Conservation (phyloP, 2,113 vertebrate genomes). For the Patagioenas fasciata region DNA sequence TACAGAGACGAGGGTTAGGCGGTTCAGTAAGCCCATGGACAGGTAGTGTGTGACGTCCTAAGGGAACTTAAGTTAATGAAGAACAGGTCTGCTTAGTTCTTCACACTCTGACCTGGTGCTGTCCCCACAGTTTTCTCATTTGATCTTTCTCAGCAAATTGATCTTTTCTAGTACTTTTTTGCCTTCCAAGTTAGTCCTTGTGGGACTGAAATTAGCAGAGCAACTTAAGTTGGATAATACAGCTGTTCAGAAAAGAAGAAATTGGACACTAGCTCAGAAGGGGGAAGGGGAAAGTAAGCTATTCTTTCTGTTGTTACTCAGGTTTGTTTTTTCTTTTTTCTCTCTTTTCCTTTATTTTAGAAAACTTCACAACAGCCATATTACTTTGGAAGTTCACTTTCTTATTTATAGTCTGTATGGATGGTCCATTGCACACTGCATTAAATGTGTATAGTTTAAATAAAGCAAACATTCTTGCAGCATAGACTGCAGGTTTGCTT, state of each 20-base stretch:
- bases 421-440: slow-evolving; percentile 6
- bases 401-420: slow-evolving; percentile 15
- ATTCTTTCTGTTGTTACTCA: slow-evolving; percentile 66
- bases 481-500: slow-evolving; percentile 35
- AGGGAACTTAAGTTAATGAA: slow-evolving; percentile 92
- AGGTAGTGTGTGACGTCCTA: slow-evolving; percentile 91
- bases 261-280: slow-evolving; percentile 73
- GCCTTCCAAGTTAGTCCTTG: slow-evolving; percentile 80
- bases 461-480: slow-evolving; percentile 26
- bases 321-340: neutral
- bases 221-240: slow-evolving; percentile 83
- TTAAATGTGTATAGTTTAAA: slow-evolving; percentile 46
- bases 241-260: slow-evolving; percentile 80
- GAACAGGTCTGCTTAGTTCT: slow-evolving; percentile 93
- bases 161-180: slow-evolving; percentile 81
- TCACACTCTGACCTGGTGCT: slow-evolving; percentile 86
- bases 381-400: slow-evolving; percentile 11
- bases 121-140: slow-evolving; percentile 87
- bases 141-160: slow-evolving; percentile 86
- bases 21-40: slow-evolving; percentile 93
- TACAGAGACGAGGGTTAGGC: slow-evolving; percentile 85
- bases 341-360: slow-evolving; percentile 27
- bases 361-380: neutral
- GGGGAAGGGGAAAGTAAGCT: slow-evolving; percentile 49
- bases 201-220: slow-evolving; percentile 82